A percentile compares a stretch with the other conserved stretches of the same genome.
These are phyloP conservation scores for Heliangelus exortis DNA, from an alignment of 2,797 vertebrate genomes.

Conservation along the genomic window DNA sequence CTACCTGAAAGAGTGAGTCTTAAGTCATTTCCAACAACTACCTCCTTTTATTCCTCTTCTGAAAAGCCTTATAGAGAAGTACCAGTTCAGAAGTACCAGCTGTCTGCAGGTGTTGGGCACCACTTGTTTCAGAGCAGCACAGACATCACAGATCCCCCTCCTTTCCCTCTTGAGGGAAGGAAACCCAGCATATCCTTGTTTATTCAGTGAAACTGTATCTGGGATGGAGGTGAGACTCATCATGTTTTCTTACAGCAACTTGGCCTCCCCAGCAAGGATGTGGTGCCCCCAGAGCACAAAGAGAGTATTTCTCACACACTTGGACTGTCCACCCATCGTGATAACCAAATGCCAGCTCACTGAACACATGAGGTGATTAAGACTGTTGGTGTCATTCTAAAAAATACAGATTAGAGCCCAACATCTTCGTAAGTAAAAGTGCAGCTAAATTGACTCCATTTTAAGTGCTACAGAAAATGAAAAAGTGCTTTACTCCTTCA, in stretches of 20 bases:
- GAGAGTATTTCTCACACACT: background rate
- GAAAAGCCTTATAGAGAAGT: background rate
- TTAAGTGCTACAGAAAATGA: background rate
- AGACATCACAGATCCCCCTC: background rate
- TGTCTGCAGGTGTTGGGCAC: background rate
- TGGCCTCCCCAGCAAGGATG: background rate
- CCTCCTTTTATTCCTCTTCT: background rate
- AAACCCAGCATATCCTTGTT: background rate
- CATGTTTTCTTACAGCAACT: background rate
- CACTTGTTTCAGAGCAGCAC: background rate
- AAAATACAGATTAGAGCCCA: background rate
- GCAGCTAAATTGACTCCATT: background rate
- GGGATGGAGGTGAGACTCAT: background rate
- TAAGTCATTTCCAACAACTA: background rate
- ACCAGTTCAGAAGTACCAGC: background rate
- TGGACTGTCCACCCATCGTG: background rate
- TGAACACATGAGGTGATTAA: background rate
- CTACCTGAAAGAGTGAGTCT: background rate
- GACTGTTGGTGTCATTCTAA: background rate
- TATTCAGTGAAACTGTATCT: background rate
- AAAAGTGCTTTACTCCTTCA: background rate
- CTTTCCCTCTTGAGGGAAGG: background rate
- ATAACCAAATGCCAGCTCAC: background rate
- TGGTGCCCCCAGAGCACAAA: background rate
- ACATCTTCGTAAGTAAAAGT: background rate